Evolutionary conservation across 1,140 invertebrate genomes (phyloP).

Genomic region (Idris sp.): DNA sequence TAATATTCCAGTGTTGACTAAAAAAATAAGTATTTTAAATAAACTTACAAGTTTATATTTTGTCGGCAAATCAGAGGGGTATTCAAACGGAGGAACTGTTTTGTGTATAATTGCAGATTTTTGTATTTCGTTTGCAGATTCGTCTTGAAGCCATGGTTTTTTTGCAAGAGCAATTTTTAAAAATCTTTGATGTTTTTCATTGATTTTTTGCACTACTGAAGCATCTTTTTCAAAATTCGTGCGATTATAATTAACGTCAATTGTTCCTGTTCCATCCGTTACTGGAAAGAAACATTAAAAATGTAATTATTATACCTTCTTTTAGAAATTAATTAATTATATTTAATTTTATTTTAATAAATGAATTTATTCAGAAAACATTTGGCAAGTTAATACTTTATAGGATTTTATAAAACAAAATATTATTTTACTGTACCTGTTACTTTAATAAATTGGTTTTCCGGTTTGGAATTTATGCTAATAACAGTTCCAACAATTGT

Average conservation of each 20-base stretch:
- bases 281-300: too few species aligned
- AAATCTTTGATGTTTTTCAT: conserved; percentile 36
- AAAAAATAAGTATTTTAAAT: too few species aligned
- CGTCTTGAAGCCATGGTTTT: conserved; percentile 35
- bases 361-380: too few species aligned
- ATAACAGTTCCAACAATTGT: conserved; percentile 41
- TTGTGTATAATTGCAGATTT: conserved; percentile 13
- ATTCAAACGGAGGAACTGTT: conserved; percentile 29
- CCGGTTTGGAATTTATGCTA: conserved; percentile 11
- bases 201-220: conserved; percentile 16
- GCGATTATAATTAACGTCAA: conserved; percentile 30
- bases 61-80: conserved; percentile 39
- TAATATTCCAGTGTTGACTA: too few species aligned
- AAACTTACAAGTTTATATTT: conserved; percentile 46
- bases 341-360: too few species aligned
- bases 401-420: too few species aligned
- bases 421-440: conserved; percentile 33
- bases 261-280: conserved; percentile 37
- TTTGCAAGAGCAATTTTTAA: conserved; percentile 37
- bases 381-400: too few species aligned
- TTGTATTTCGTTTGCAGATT: conserved; percentile 8
- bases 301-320: too few species aligned
- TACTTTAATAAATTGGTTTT: conserved; percentile 24
- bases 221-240: conserved; percentile 17
- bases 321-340: too few species aligned